Evolutionary conservation across 2,113 vertebrate species (phyloP), one percentile per base, ranked within the genome.

Genomic region (Willisornis vidua): DNA sequence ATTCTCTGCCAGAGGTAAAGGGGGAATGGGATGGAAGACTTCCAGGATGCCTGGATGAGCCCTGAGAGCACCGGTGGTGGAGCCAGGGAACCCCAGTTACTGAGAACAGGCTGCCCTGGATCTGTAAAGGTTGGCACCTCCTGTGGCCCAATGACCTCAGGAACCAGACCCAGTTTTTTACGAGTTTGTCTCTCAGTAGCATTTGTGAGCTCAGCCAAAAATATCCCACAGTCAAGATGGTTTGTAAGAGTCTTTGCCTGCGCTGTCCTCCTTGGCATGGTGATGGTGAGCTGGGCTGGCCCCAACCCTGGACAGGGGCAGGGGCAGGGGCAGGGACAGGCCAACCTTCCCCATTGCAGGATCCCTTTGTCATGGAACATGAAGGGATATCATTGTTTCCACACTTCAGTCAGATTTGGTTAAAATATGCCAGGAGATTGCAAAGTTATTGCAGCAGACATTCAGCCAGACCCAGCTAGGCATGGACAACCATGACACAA

Each of bases 341-440:
- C 15, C 75, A 79, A 22, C 33, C 46, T 55, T 59, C 52, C 57
- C 62, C 74, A n/a, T 0, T 0, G 3, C 77, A 59, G 90, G 20
- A 87, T n/a, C 52, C 52, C 20, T 63, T 71, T 55, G 46, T 52
- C 74, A 9, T 22, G 71, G 48, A 65, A 54, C 8, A 1, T 45
- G 71, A 70, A 87, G 66, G 39, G 75, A 82, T 73, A 85, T 61
- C 90, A 76, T 79, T 82, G 79, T 87, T 78, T 87, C 87, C 87
- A 82, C 85, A 57, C 24, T 91, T 95, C 81, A 94, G 95, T 95
- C 94, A 94, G 87, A 23, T 68, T 67, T 71, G 81, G 70, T 95
- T 95, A 92, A 72, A 82, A 87, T 95, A 92, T 90, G 57, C 70
- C 31, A 25, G 63, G 66, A 94, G 82, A 94, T 97, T 97, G 93